phyloP scores from a whole-genome alignment of 2,113 vertebrate genomes.

The Athene noctua region DNA sequence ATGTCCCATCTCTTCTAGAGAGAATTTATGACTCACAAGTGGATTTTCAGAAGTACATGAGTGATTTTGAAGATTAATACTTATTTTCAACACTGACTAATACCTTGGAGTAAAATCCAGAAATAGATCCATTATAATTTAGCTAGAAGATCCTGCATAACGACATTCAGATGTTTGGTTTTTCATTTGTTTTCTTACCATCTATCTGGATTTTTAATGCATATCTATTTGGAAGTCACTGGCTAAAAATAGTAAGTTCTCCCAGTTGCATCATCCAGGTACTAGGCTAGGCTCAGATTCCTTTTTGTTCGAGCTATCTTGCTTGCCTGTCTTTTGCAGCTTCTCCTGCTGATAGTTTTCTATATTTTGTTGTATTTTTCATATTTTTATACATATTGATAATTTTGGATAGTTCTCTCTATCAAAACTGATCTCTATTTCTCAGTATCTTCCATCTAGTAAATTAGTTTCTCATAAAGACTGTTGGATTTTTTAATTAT shows the following conservation, averaged over 20 bases:
- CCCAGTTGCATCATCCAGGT: not conserved
- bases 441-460: not conserved
- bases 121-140: not conserved
- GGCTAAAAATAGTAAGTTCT: not conserved
- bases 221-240: not conserved
- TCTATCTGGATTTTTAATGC: not conserved
- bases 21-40: not conserved
- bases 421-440: not conserved
- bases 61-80: not conserved
- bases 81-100: not conserved
- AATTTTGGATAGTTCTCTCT: not conserved
- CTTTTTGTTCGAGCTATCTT: not conserved
- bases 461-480: not conserved
- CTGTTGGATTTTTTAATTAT: not conserved
- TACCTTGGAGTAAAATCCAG: not conserved
- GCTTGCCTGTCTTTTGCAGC: not conserved
- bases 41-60: not conserved
- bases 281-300: not conserved
- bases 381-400: not conserved
- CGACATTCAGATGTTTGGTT: not conserved
- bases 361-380: not conserved
- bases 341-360: rapidly evolving
- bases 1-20: not conserved
- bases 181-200: not conserved
- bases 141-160: not conserved